Conservation (phyloP, 53 echinoderm and acorn worm species). For the Zoroaster sp. region DNA sequence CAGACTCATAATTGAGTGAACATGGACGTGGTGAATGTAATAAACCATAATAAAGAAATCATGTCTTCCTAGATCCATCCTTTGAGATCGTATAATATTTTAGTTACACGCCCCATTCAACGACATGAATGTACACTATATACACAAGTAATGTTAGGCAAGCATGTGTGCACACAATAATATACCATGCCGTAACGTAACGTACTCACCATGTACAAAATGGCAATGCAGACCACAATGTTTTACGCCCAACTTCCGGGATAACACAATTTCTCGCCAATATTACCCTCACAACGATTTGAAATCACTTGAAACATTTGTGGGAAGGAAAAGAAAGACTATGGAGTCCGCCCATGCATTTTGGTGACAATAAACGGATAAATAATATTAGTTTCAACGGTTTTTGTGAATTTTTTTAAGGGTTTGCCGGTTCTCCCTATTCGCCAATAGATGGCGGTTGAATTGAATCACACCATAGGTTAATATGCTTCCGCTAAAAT, state of each 20-base stretch:
- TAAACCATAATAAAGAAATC: too few relatives aligned
- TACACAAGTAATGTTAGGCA: too few relatives aligned
- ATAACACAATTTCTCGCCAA: conserved; percentile 25
- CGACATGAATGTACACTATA: too few relatives aligned
- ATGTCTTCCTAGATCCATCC: too few relatives aligned
- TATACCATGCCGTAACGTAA: background rate
- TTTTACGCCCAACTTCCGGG: conserved; percentile 51
- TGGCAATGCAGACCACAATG: background rate
- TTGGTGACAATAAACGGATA: background rate
- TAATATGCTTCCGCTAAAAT: background rate
- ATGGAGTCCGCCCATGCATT: conserved; percentile 28
- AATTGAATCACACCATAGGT: background rate
- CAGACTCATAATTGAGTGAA: too few relatives aligned
- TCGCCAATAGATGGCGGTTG: conserved; percentile 58
- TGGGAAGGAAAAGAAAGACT: background rate
- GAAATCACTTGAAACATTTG: background rate
- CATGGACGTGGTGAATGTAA: too few relatives aligned
- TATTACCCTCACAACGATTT: background rate
- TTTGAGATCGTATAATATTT: too few relatives aligned
- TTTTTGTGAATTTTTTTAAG: conserved; percentile 25
- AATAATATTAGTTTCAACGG: background rate
- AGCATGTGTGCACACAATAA: background rate
- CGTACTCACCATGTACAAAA: conserved; percentile 18
- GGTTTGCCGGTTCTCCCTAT: conserved; percentile 31
- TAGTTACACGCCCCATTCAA: too few relatives aligned